Evolutionary conservation across 2,113 vertebrate species (phyloP), one percentile per base, ranked within the genome.

Genomic region (Lepus americanus): DNA sequence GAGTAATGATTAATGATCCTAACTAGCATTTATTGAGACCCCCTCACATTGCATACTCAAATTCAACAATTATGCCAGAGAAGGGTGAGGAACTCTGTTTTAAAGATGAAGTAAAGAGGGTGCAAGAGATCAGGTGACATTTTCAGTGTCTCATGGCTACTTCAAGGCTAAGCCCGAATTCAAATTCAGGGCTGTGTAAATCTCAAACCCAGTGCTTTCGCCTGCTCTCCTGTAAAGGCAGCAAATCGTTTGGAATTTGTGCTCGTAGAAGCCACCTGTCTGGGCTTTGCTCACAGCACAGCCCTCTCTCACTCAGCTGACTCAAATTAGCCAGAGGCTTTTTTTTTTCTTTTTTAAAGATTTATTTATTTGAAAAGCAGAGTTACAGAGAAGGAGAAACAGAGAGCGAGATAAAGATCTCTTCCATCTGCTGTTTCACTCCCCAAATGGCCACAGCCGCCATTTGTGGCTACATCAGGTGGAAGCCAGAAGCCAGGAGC

Each of bases 221-320:
- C n/a, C 16, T 23, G 5, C 3, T 39, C 27, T 9, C 3, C 63
- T 33, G 44, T 49, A 51, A 7, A 0, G 9, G 49, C 31, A 29
- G 61, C 51, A 44, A 6, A 49, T 14, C 69, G 63, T 73, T 11
- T 29, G 39, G 31, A 44, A 9, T 23, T 49, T 73, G 76, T 61
- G 19, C 20, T 27, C 17, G 0, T 29, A n/a, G 88, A 69, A 74
- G 92, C 25, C 51, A 6, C 67, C 61, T 81, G 55, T 44, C 81
- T 69, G 44, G 3, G 39, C 78, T 33, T n/a, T 33, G 77, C 44
- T 36, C 33, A 39, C 1, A 19, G 27, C 36, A 55, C 53, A 44
- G 2, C 20, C 36, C 72, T 20, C 84, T 55, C 25, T 95, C 29
- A 17, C 17, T 91, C n/a, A 22, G 29, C 22, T 59, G 89, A 22